Conservation (phyloP, 1,140 invertebrate genomes). For the Drosophila pallidifrons region DNA sequence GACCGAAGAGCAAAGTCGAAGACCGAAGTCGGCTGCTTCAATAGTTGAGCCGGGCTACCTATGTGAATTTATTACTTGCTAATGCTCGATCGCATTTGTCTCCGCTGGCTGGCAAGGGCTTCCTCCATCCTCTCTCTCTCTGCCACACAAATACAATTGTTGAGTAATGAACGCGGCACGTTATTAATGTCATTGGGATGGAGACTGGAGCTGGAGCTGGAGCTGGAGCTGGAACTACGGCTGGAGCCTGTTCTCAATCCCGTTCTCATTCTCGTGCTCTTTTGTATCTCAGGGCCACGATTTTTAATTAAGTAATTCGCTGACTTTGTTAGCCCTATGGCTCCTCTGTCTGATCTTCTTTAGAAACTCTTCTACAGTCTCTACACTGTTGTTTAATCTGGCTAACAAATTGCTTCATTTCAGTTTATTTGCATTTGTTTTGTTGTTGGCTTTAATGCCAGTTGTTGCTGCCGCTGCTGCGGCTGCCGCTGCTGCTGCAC, state of each 20-base stretch:
- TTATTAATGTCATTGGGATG: conserved; percentile 78
- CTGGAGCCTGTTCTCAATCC: conserved; percentile 20
- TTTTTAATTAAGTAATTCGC: conserved; percentile 84
- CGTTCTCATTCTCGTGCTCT: conserved; percentile 42
- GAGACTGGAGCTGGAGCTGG: conserved; percentile 7
- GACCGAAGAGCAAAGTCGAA: conserved; percentile 18
- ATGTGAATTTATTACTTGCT: conserved; percentile 79
- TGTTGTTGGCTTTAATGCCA: conserved; percentile 9
- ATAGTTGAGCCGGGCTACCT: conserved; percentile 58
- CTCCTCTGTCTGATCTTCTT: conserved; percentile 62
- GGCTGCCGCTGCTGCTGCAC: conserved; percentile 36
- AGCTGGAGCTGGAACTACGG: conserved; percentile 33
- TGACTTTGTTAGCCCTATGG: conserved; percentile 77
- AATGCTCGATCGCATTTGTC: conserved; percentile 77
- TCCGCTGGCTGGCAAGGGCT: conserved; percentile 38
- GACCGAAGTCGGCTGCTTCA: conserved; percentile 50
- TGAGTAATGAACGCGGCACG: conserved; percentile 81
- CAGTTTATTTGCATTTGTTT: conserved; percentile 82
- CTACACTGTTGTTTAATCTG: conserved; percentile 72
- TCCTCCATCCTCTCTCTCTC: not conserved
- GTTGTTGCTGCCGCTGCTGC: conserved; percentile 28
- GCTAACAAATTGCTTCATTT: conserved; percentile 83
- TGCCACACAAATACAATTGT: conserved; percentile 66
- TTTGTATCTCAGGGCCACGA: conserved; percentile 67
- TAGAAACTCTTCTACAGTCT: conserved; percentile 31